Evolutionary conservation across 2,113 vertebrate species (phyloP).

Genomic region (Scopus umbretta): DNA sequence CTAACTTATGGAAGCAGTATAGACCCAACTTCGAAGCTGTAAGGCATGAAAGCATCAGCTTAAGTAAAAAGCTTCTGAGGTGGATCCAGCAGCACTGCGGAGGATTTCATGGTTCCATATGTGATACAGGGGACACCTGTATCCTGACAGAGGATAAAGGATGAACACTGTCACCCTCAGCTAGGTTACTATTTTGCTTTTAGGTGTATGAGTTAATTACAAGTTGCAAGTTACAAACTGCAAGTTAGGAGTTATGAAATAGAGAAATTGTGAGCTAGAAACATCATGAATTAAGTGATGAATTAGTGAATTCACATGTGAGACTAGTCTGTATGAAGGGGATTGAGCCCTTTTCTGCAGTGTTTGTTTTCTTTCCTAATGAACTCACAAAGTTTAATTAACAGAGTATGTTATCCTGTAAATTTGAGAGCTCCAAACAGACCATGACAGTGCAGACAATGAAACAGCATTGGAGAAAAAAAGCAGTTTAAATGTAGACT

Average conservation of each 20-base stretch:
- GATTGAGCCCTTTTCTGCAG: neutral
- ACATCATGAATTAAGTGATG: neutral
- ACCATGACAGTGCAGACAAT: accelerated
- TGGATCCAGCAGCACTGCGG: neutral
- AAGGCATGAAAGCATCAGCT: neutral
- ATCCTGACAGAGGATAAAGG: neutral
- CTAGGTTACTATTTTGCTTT: neutral
- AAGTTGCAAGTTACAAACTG: neutral
- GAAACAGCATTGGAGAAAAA: neutral
- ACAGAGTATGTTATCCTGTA: neutral
- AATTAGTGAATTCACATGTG: neutral
- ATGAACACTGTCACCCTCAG: neutral
- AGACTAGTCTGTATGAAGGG: neutral
- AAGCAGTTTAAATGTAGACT: neutral
- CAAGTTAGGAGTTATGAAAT: neutral
- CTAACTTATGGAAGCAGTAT: accelerated
- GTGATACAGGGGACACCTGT: neutral
- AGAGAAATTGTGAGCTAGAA: neutral
- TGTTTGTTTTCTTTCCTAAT: neutral
- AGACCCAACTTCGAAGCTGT: neutral
- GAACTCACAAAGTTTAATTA: neutral
- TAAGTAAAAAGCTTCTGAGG: neutral
- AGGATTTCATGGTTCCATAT: neutral
- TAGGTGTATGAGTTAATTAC: accelerated
- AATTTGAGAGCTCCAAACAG: neutral